These are phyloP conservation scores for Sander vitreus DNA, from an alignment of 2,113 vertebrate genomes.

Conservation along the genomic window DNA sequence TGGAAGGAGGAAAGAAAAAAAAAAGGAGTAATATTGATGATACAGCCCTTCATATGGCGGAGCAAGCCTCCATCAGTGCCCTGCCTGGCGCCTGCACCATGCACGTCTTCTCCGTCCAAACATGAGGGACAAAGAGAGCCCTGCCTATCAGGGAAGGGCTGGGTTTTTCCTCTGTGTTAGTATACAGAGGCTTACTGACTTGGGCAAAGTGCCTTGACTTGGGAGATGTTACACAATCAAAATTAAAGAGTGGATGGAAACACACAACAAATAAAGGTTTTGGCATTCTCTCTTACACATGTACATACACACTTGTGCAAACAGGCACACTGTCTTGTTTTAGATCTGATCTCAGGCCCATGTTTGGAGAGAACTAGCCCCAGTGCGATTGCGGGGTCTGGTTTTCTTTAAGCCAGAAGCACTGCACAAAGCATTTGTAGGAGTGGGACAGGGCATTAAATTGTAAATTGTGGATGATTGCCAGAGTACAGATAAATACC, in stretches of 20 bases:
- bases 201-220: conserved; percentile 84
- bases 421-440: conserved; percentile 88
- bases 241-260: conserved; percentile 76
- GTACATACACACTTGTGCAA: conserved; percentile 41
- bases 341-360: conserved; percentile 64
- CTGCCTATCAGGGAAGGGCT: conserved; percentile 50
- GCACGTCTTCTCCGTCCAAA: conserved; percentile 93
- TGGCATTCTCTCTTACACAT: conserved; percentile 60
- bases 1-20: conserved; percentile 63
- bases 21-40: conserved; percentile 86
- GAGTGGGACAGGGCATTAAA: conserved; percentile 30
- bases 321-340: conserved; percentile 54
- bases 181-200: conserved; percentile 83
- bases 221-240: conserved; percentile 76
- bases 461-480: conserved; percentile 44
- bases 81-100: conserved; percentile 90
- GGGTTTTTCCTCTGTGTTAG: conserved; percentile 76
- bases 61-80: conserved; percentile 89
- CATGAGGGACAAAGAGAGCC: conserved; percentile 88
- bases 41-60: conserved; percentile 88
- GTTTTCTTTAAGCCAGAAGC: conserved; percentile 86
- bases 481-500: conserved; percentile 24
- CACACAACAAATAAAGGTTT: conserved; percentile 78
- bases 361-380: conserved; percentile 85
- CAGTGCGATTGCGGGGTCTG: conserved; percentile 82